Percentiles rank a stretch among this genome's conserved stretches.
Evolutionary conservation across 64 coral and sea anemone species (phyloP).

Genomic region (Dendronephthya gigantea): DNA sequence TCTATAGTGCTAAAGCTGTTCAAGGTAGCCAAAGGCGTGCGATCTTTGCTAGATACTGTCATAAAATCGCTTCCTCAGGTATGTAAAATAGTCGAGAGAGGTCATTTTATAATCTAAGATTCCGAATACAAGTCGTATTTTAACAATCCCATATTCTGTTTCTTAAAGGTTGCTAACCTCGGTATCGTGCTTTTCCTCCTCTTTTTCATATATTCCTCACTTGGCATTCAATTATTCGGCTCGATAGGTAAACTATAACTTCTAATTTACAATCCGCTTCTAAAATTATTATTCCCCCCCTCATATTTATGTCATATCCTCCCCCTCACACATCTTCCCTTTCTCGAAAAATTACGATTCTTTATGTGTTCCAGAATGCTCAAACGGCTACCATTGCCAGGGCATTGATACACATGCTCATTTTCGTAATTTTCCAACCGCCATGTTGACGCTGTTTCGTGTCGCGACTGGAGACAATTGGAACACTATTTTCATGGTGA

Average conservation of each 20-base stretch:
- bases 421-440: constrained; percentile 65
- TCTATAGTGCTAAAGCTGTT: constrained; percentile 89
- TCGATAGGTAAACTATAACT: constrained; percentile 46
- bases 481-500: constrained; percentile 94
- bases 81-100: background rate
- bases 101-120: background rate
- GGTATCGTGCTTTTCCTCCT: constrained; percentile 70
- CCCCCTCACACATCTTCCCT: too few species aligned
- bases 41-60: constrained; percentile 79
- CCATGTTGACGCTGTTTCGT: constrained; percentile 89
- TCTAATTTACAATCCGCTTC: too few species aligned
- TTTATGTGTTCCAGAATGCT: constrained; percentile 49
- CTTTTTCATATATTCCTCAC: constrained; percentile 92
- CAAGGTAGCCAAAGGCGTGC: constrained; percentile 78
- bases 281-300: background rate
- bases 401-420: constrained; percentile 67
- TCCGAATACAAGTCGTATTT: background rate
- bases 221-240: constrained; percentile 92
- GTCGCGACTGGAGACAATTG: constrained; percentile 95
- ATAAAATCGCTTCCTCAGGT: constrained; percentile 90
- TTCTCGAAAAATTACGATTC: too few species aligned
- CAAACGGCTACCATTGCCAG: constrained; percentile 47
- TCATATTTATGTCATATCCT: background rate
- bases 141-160: background rate
- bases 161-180: constrained; percentile 81